These are phyloP conservation scores for Odocoileus virginianus DNA, from an alignment of 2,113 vertebrate species.

Conservation along the genomic window DNA sequence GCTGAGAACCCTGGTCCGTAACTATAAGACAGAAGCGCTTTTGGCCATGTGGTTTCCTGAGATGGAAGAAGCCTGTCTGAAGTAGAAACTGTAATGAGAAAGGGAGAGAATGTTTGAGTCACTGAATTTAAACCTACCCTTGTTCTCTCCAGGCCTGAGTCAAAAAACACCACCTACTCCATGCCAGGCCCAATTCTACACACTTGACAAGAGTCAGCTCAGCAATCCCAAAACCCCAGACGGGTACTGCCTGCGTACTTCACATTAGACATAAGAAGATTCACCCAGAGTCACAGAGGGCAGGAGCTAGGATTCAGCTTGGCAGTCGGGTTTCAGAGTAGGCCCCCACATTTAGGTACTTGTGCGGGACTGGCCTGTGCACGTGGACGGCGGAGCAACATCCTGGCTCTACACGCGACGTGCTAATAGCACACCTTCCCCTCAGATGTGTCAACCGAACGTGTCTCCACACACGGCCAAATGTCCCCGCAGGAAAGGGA, in stretches of 20 bases:
- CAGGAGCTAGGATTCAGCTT: neutral
- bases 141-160: neutral
- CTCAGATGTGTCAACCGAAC: neutral
- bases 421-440: neutral
- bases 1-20: neutral
- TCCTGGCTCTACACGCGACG: neutral
- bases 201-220: neutral
- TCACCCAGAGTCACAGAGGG: rapidly evolving
- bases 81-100: neutral
- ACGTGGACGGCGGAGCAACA: neutral
- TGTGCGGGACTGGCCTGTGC: neutral
- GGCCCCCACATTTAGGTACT: neutral
- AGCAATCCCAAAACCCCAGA: neutral
- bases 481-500: neutral
- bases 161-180: rapidly evolving
- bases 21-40: neutral
- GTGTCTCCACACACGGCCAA: neutral
- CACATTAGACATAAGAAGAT: neutral
- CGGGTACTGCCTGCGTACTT: no score
- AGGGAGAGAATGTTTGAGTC: neutral
- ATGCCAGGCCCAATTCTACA: neutral
- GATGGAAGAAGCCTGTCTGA: neutral
- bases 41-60: neutral
- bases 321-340: rapidly evolving
- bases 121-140: neutral